Base-by-base conservation (phyloP, 2,888 invertebrate species). In the Acronicta aceris region DNA sequence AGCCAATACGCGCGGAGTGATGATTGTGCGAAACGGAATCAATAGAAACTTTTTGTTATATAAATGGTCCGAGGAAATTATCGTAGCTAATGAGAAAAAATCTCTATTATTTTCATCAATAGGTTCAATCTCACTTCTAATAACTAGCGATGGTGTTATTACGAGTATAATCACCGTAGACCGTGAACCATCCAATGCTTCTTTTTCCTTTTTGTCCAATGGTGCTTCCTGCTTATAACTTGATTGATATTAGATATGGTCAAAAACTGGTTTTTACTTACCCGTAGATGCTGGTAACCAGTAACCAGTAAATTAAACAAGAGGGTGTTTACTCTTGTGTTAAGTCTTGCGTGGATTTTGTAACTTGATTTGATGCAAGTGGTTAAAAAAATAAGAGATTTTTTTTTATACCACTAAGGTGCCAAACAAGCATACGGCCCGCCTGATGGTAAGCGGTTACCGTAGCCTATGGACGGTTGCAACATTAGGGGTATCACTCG, bases 161-260 rank as follows among this genome's bases (percentile, higher is more conserved):
- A n/a, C n/a, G n/a, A n/a, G n/a, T n/a, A 77, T 71, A 72, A 73
- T 74, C 62, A 72, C 71, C 76, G 73, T 71, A 73, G 80, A 79
- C 78, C 81, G 69, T 84, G 82, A 83, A 84, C 78, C 78, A 75
- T 71, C 67, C 51, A 60, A 57, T 70, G 66, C 65, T 63, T 74
- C 38, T 49, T 47, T 81, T 83, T 79, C 82, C 81, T 76, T 68
- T 78, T 60, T 71, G 62, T 69, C 59, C 69, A 70, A 46, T 69
- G 60, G 55, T 65, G 83, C 84, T 88, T 88, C 90, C 89, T 89
- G 82, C 81, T 64, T 67, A 71, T 77, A 71, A 70, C 79, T 79
- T 81, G 84, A 85, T 84, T 85, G 83, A 86, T 83, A 84, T 80
- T 75, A 79, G 78, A 80, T 78, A 79, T 70, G 71, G 59, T 82